These are phyloP conservation scores for Lumbricus terrestris DNA, from an alignment of 2,888 invertebrate species.

Conservation along the genomic window DNA sequence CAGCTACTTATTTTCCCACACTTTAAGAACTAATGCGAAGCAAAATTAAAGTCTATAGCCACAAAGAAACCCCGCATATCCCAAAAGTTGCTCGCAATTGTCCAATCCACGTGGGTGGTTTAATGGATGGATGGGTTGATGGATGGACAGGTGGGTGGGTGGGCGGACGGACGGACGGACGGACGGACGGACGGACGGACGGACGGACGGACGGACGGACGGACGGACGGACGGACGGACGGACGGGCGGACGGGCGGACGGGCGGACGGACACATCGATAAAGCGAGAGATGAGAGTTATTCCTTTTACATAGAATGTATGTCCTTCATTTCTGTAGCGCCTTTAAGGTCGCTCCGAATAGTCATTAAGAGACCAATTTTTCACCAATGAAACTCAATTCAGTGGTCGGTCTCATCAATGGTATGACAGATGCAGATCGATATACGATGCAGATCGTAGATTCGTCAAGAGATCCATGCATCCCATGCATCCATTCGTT, in stretches of 20 bases:
- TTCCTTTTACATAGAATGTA: not conserved
- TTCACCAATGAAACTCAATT: not conserved
- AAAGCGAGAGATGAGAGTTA: not conserved
- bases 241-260: not conserved
- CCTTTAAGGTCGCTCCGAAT: not conserved
- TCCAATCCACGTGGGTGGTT: too few species aligned
- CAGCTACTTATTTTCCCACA: too few species aligned
- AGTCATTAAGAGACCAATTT: conserved; percentile 3
- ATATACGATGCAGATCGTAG: not conserved
- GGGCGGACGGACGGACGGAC: not conserved
- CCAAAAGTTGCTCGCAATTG: too few species aligned
- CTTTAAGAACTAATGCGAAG: too few species aligned
- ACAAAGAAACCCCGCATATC: too few species aligned
- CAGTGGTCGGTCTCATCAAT: not conserved
- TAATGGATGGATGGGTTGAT: not conserved
- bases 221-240: not conserved
- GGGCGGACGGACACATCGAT: not conserved
- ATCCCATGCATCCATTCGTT: too few species aligned
- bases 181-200: not conserved
- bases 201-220: not conserved
- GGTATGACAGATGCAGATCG: not conserved
- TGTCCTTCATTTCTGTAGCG: not conserved
- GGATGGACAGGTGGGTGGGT: not conserved
- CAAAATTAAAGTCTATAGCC: too few species aligned
- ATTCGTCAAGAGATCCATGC: not conserved